phyloP scores from a whole-genome alignment of 2,797 vertebrate species.

The Chelonia mydas region DNA sequence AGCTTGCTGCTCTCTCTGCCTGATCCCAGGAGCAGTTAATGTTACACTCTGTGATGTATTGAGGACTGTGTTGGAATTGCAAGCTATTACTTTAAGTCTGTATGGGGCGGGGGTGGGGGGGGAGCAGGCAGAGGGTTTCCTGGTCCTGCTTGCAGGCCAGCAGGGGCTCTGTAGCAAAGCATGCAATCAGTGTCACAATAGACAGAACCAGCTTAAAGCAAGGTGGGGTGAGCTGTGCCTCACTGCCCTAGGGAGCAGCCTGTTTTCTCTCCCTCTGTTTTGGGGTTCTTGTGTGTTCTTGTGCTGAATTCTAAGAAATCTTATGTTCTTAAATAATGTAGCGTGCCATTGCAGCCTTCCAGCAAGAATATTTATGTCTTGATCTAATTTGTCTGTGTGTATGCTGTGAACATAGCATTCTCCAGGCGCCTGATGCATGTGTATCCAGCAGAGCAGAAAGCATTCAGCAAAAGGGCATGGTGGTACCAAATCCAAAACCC shows the following conservation, averaged over 20 bases:
- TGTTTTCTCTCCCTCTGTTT: not conserved
- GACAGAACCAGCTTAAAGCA: not conserved
- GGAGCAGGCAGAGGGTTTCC: no score
- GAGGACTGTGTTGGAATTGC: not conserved
- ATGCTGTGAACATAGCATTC: not conserved
- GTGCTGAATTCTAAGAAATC: not conserved
- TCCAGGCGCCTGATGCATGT: not conserved
- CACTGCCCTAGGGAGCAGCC: not conserved
- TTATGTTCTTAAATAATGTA: not conserved
- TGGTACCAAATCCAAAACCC: not conserved
- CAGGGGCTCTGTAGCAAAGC: no score
- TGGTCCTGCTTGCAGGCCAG: not conserved
- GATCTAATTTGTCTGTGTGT: not conserved
- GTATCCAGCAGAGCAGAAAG: not conserved
- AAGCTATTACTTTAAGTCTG: not conserved
- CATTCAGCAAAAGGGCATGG: not conserved
- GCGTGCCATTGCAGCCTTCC: not conserved
- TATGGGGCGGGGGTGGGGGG: no score
- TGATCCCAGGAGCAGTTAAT: not conserved
- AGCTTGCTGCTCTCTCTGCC: not conserved
- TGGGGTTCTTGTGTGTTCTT: not conserved
- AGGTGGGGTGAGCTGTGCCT: not conserved
- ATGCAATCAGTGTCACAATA: not conserved
- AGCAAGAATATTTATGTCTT: not conserved
- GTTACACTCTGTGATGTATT: not conserved